Evolutionary conservation across 2,888 invertebrate genomes (phyloP), one percentile per base, ranked within the genome.

Genomic region (Apamea monoglypha): DNA sequence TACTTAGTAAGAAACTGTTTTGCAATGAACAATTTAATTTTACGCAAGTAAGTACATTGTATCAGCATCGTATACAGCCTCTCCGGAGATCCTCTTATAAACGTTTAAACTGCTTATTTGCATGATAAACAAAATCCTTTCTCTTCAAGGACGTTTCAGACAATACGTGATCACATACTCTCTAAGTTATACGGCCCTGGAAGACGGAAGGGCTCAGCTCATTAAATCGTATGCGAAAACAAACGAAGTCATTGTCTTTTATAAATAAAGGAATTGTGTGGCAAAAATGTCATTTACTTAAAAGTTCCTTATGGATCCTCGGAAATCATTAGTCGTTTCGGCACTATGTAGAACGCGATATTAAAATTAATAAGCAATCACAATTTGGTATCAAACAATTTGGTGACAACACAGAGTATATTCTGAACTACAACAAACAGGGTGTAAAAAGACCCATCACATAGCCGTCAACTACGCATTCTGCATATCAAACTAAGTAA

Each of bases 71-170:
- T 69, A 76, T 56, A 82, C 74, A 75, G 74, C 72, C 78, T 77
- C 70, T 74, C 29, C 32, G 64, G 71, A 80, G 79, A 83, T 83
- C 80, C 80, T 70, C 76, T 83, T 86, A 79, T 76, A 85, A 82
- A 36, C 79, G 82, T 68, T 82, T 82, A 85, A 85, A 85, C 79
- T 79, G 86, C 84, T 86, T 86, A 85, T 85, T 85, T 85, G 84
- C 85, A 85, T 86, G 85, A 85, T 85, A 85, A 85, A 85, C 82
- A 84, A 80, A 85, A 85, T 84, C 88, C 88, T 76, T 84, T 76
- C 36, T 61, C 25, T 67, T 80, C 85, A 84, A 87, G 75, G 81
- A 44, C 70, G 72, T 63, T 77, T 36, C 64, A 80, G 59, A 87
- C 85, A 80, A 80, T 84, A 87, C 66, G 66, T 32, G 85, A 73